Evolutionary conservation across 2,797 vertebrate genomes (phyloP), one percentile per base, ranked within the genome.

Genomic region (Sciaenops ocellatus): DNA sequence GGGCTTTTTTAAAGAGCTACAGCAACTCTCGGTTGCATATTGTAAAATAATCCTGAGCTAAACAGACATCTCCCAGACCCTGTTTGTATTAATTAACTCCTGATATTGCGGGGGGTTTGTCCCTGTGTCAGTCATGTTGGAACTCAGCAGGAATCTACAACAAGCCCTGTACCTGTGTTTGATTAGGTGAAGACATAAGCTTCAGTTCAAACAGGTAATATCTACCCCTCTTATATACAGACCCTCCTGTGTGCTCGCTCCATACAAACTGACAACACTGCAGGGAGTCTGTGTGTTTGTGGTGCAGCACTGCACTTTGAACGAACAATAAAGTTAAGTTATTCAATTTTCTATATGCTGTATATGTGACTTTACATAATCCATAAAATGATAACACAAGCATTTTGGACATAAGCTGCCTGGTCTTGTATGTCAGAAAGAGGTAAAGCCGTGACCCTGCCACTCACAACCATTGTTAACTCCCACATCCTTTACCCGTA

Each of bases 11-110:
- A 63, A 83, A 85, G 72, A 80, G 80, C 76, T 84, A 65, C 75
- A 86, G 76, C 85, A 84, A 85, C 78, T 91, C 89, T 91, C 26
- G 64, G 87, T 92, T 93, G 85, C 92, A 94, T 94, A 94, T 94
- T 95, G 89, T 93, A 90, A 93, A 95, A 93, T 93, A 95, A 95
- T 93, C 92, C 92, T 52, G 80, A 81, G 83, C 89, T 89, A 90
- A 92, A 84, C 83, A 85, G 87, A 89, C 88, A 81, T 93, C 92
- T 93, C 92, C 90, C 89, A 88, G 88, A 92, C 91, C 89, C 93
- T 88, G 92, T 93, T 95, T 92, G 90, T 92, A 92, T 95, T 95
- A 94, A 95, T 95, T 94, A 95, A 93, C 90, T 93, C 76, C 76
- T 91, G 86, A 92, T 94, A 93, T 94, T 93, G 93, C 79, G 46